Conservation (phyloP, 1,140 invertebrate genomes). For the Pseudomyrmex gracilis region DNA sequence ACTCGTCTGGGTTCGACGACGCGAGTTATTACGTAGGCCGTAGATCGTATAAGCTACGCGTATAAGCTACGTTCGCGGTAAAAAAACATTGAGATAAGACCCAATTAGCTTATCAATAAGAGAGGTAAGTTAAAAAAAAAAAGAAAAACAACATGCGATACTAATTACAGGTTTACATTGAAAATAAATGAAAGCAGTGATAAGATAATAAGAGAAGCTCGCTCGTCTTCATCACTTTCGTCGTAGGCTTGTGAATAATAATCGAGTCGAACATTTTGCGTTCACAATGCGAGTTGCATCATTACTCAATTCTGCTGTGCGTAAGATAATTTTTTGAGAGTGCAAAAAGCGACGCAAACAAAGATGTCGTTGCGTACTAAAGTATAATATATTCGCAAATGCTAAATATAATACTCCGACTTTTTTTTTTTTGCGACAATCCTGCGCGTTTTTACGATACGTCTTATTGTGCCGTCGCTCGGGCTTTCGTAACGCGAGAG, state of each 20-base stretch:
- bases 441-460: no score
- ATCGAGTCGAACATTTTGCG: not conserved
- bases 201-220: not conserved
- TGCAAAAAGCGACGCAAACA: not conserved
- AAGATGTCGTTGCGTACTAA: no score
- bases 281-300: not conserved
- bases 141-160: not conserved
- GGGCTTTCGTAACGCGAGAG: not conserved
- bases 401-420: not conserved
- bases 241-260: slow-evolving; percentile 5
- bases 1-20: slow-evolving; percentile 11
- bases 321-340: not conserved
- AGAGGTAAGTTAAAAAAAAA: slow-evolving; percentile 9
- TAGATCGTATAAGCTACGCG: slow-evolving; percentile 4
- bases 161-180: slow-evolving; percentile 11
- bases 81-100: slow-evolving; percentile 52
- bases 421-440: not conserved
- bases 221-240: not conserved
- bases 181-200: slow-evolving; percentile 14
- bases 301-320: not conserved
- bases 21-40: slow-evolving; percentile 39
- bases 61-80: slow-evolving; percentile 14
- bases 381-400: not conserved
- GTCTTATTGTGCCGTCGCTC: slow-evolving; percentile 18
- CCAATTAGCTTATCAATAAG: slow-evolving; percentile 57